A percentile compares a stretch with the other conserved stretches of the same genome.
These are phyloP conservation scores for Camponotus fellah DNA, from an alignment of 2,888 invertebrate species.

Conservation along the genomic window DNA sequence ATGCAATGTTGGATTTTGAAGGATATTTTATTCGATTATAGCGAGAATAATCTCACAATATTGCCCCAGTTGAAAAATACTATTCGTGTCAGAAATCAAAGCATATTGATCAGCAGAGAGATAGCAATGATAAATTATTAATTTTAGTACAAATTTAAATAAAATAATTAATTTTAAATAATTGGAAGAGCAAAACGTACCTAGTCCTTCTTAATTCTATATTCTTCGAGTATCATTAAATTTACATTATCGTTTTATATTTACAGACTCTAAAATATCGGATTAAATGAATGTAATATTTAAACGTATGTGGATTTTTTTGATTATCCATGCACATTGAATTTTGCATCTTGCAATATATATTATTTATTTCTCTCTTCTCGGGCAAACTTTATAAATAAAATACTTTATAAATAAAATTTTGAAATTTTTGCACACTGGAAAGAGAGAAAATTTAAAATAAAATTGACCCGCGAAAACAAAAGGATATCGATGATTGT, in stretches of 20 bases:
- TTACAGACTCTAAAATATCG: background rate
- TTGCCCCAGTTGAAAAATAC: background rate
- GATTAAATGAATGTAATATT: background rate
- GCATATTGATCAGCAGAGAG: background rate
- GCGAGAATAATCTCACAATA: background rate
- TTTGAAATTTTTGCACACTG: background rate
- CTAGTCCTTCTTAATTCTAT: background rate
- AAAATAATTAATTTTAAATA: slow-evolving; percentile 10
- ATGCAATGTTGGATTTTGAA: background rate
- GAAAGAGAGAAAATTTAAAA: background rate
- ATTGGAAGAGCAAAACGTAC: background rate
- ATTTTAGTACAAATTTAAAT: background rate
- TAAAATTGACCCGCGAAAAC: background rate
- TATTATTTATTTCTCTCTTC: background rate
- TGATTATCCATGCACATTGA: background rate
- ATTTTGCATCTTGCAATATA: background rate
- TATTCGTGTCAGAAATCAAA: background rate
- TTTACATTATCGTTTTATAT: background rate
- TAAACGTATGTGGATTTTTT: background rate
- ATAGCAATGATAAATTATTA: background rate
- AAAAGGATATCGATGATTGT: slow-evolving; percentile 9
- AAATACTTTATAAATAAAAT: background rate
- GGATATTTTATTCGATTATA: background rate
- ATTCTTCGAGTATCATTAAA: background rate
- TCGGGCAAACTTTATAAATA: background rate